Base-by-base conservation (phyloP, 2,888 invertebrate species). In the Steinernema hermaphroditum region DNA sequence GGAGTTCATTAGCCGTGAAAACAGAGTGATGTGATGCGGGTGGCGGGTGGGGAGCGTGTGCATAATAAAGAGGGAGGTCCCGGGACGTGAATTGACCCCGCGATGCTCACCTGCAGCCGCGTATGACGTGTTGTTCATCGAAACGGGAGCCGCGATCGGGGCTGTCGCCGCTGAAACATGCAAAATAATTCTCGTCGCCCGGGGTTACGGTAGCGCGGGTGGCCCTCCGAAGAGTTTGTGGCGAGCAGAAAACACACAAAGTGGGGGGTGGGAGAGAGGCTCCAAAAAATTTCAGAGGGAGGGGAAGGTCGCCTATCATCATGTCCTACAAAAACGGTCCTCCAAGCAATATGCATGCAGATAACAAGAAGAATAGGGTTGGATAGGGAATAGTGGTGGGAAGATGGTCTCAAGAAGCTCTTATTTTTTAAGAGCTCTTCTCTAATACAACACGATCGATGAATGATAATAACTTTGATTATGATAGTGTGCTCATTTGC, bases 111-210 rank as follows among this genome's bases (percentile, higher is more conserved):
- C 54, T 54, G 54, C 54, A 54, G 16, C 27, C 27, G 54, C 54
- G 27, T 54, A 54, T 54, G 54, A 54, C 54, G 54, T 54, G 54
- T 54, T 54, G 54, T 24, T 54, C 54, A 54, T 54, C 6, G 54
- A 27, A 16, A 27, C 54, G 22, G 54, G 54, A 54, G 54, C 54
- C 54, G 54, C 54, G 54, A 8, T 54, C 27, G 54, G 54, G 27
- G 49, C 49, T 6, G 27, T 54, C 6, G 54, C 54, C 12, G 54
- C 54, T 54, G 54, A 54, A 54, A 54, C n/a, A 9, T 46, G 46
- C 46, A 16, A 2, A 46, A 6, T 46, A n/a, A 19, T 16, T 16
- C 46, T 16, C 46, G 46, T 46, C 16, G 46, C 22, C 22, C 9
- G 6, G 54, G 54, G 54, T 24, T 54, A 54, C 54, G 54, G 54